Base-by-base conservation (phyloP, 2,888 invertebrate species). In the Caenorhabditis doughertyi region DNA sequence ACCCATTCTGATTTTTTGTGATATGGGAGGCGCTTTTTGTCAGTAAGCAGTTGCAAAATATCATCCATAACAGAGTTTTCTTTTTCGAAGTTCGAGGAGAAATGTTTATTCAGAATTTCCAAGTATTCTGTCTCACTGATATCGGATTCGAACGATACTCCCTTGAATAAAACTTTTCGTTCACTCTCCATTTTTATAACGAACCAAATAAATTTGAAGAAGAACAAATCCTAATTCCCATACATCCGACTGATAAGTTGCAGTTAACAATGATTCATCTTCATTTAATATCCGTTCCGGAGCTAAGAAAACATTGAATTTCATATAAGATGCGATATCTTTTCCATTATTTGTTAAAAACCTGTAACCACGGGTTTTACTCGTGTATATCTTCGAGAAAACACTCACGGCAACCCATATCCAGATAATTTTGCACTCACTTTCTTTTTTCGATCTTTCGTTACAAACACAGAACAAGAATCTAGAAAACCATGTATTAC, bases 221-320 rank as follows among this genome's bases (percentile, higher is more conserved):
- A 97, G 92, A 79, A 98, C 94, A 79, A 98, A 95, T n/a, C 97
- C 98, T 80, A 97, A 93, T 0, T 96, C 95, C 98, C 98, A 99
- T 32, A 97, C 94, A 93, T 99, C 98, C 21, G 95, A 95, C 92
- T 96, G 53, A 39, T 53, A 77, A 16, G 68, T 53, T 11, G 60
- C 35, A 3, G 51, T 51, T 11, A 47, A 53, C 25, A 53, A 47
- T 7, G 29, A 29, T 5, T 44, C 51, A 11, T 23, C 39, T 7
- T 58, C 62, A 7, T 68, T 25, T 7, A 60, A 18, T 9, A 62
- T 27, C 29, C 53, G 27, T 23, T 77, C 72, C 3, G 58, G 81
- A 21, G 58, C 58, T 0, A 53, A n/a, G 39, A 58, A 76, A 16
- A 51, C n/a, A 18, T 29, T 35, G 16, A 35, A 23, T 25, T 67